Evolutionary conservation across 1,140 invertebrate species (phyloP), one percentile per base, ranked within the genome.

Genomic region (Tribolium castaneum): DNA sequence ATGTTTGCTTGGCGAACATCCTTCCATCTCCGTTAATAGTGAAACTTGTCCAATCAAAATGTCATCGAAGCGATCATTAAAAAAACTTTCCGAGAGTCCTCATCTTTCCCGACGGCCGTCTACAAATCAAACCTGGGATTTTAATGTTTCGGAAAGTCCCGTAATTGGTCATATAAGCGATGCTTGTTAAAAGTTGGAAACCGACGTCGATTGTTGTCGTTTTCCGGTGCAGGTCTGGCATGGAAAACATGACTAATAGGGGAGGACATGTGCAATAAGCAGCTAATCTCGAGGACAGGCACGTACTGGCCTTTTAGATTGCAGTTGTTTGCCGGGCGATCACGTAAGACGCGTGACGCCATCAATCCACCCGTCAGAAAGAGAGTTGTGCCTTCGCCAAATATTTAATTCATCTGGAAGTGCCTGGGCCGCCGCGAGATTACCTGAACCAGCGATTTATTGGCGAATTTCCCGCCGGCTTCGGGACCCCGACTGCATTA

Each of bases 241-340:
- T 59, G 14, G 5, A 19, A 45, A 66, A 76, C 66, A 70, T 77
- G 78, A 80, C 70, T 80, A 78, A 80, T 77, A 54, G 70, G 56
- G 6, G 13, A 35, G 59, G 59, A n/a, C 25, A 35, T 14, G 59
- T 62, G 78, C 78, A 73, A 78, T 78, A 78, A 80, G 70, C 76
- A 75, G 71, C 70, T 76, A 77, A 75, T 80, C 78, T 59, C 59
- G 19, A 77, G 56, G 76, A 70, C 74, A 54, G 52, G 76, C 79
- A 80, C 79, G 79, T 80, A 66, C 74, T 51, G 72, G 50, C 39
- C 51, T 76, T 51, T 66, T 78, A 78, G 79, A 80, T 80, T 80
- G 77, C 25, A 51, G 72, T 78, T 80, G 79, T 78, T 78, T 78
- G 62, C 72, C 50, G 66, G 49, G 62, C 51, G 77, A 80, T 80